A percentile compares a stretch with the other conserved stretches of the same genome.
These are phyloP conservation scores for Melanitta fusca DNA, from an alignment of 2,797 vertebrate genomes.

Conservation along the genomic window DNA sequence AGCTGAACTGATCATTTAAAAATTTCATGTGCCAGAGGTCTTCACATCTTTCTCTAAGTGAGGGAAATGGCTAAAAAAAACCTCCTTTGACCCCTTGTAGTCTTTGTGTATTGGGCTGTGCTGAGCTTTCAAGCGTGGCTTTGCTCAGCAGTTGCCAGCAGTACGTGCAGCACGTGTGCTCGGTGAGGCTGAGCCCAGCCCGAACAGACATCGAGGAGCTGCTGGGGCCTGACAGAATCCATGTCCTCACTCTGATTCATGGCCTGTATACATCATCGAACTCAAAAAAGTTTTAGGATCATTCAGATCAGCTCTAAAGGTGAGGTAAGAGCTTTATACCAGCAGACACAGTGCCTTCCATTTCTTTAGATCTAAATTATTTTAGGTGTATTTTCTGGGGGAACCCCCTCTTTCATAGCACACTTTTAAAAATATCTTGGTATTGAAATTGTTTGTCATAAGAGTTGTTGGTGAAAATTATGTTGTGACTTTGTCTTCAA, in stretches of 20 bases:
- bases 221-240: background rate
- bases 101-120: background rate
- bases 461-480: background rate
- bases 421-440: background rate
- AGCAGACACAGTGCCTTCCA: background rate
- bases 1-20: background rate
- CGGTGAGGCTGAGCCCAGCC: background rate
- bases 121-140: background rate
- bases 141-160: background rate
- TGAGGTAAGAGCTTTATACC: background rate
- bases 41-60: background rate
- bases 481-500: constrained; percentile 50
- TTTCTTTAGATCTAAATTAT: background rate
- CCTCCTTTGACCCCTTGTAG: background rate
- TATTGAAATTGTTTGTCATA: background rate
- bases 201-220: background rate
- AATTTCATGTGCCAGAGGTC: background rate
- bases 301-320: background rate
- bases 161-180: fast-evolving
- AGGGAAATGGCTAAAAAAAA: background rate
- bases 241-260: background rate
- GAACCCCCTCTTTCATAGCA: background rate
- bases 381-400: background rate
- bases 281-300: background rate
- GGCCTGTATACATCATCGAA: background rate